Evolutionary conservation across 2,113 vertebrate genomes (phyloP), one percentile per base, ranked within the genome.

Genomic region (Campylomormyrus tamandua): DNA sequence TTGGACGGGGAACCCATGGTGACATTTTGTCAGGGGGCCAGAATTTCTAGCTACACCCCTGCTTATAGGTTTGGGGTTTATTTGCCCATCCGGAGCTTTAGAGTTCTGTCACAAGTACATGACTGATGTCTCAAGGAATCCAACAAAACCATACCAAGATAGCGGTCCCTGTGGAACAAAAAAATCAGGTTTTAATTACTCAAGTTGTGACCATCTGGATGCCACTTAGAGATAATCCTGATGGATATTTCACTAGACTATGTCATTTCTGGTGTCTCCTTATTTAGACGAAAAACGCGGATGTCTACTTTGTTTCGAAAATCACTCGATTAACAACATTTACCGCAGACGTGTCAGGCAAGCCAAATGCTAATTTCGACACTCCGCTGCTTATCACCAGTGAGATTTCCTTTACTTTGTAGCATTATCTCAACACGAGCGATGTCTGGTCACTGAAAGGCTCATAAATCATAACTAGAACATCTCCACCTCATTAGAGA

Each of bases 401-500:
- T 84, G 46, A 84, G 15, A 24, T 84, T 24, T 84, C 83, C 83
- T 84, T 84, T 10, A 9, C 83, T n/a, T 48, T 84, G 83, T 42
- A 84, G 45, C 21, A 84, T 39, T 46, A 84, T 19, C 39, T 48
- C 83, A n/a, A 21, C 10, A 48, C 45, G 1, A 10, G 39, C 24
- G 83, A 24, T 84, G 21, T 48, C 83, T 52, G 49, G 27, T 27
- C 35, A 46, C 21, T 35, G 42, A 52, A 48, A 46, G 21, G 31
- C n/a, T 87, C 56, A 87, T 87, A 77, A 87, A 49, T 89, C 50
- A 83, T 53, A 17, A 35, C 21, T 62, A 90, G 80, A 86, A 21
- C 77, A 70, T 90, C 90, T 92, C 90, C 90, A 87, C 83, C 50
- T 80, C 70, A 89, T 90, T 89, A 48, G 84, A 58, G 15, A 83